Base-by-base conservation (phyloP, 2,797 vertebrate genomes). In the Scarus forsteni region DNA sequence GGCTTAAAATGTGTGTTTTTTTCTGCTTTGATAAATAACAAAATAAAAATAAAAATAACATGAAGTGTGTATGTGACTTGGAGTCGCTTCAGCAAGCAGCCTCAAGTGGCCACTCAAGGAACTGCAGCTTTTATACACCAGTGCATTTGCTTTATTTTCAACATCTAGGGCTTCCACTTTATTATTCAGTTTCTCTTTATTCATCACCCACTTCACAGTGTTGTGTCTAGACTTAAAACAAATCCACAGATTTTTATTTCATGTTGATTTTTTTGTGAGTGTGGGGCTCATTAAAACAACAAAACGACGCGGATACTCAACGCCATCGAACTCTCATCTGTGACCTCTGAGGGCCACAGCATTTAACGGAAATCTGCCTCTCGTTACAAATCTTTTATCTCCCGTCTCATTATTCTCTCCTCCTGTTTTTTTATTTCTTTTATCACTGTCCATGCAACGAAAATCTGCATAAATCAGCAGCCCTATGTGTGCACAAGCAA, bases 401-500 rank as follows among this genome's bases (percentile, higher is more conserved):
- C 55, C 70, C 72, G 75, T 84, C 84, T 88, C 79, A 83, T 92
- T 91, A 89, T 84, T 50, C 60, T 73, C 75, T 63, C 77, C 52
- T 80, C 65, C 50, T 79, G 61, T 79, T 78, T 87, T 80, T 71
- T 60, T 48, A 75, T 53, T 69, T 73, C 68, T 77, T 61, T 77
- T 85, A 81, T 73, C 66, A 69, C 67, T 75, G 61, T 79, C 73
- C 86, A 84, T 84, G 70, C 81, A 77, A 78, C 81, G 66, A 80
- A 87, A 88, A 90, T 90, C 60, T 84, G 73, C 75, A 77, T 79
- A 85, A 88, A 85, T 85, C 86, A 85, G 84, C 81, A 85, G 65
- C 73, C 88, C 67, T 58, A 61, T 75, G 59, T 83, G 60, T 54
- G 81, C 79, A 85, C 82, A 77, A 50, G 48, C 40, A 39, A 57